These are phyloP conservation scores for Zelleria hepariella DNA, from an alignment of 2,888 invertebrate genomes.

Conservation along the genomic window DNA sequence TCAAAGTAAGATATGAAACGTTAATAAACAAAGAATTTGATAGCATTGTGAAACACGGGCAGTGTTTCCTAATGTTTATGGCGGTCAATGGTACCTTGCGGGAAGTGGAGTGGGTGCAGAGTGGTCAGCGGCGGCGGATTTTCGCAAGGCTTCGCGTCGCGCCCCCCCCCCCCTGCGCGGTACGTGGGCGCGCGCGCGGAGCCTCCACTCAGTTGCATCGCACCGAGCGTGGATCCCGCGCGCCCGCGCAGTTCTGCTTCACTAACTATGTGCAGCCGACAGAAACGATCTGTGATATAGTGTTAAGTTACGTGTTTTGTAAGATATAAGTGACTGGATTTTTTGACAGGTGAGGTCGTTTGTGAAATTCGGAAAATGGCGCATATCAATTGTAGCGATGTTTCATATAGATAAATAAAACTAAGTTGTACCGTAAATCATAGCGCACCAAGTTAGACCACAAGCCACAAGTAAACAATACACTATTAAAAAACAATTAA, in stretches of 20 bases:
- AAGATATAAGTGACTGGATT: conserved; percentile 16
- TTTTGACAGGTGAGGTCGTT: conserved; percentile 33
- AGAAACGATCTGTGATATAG: conserved; percentile 64
- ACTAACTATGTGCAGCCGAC: conserved; percentile 47
- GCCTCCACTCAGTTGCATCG: conserved; percentile 37
- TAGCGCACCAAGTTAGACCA: neutral
- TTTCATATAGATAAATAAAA: neutral
- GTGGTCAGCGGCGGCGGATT: conserved; percentile 32
- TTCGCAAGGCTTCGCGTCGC: conserved; percentile 50
- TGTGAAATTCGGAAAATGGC: neutral
- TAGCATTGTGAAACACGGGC: conserved; percentile 7
- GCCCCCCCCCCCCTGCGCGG: conserved; percentile 17
- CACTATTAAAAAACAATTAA: too few relatives aligned
- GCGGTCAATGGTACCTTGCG: conserved; percentile 8
- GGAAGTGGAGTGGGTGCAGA: conserved; percentile 16
- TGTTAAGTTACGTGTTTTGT: conserved; percentile 48
- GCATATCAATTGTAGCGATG: neutral
- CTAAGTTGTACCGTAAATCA: neutral
- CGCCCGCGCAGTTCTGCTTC: conserved; percentile 28
- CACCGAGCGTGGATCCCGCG: conserved; percentile 37
- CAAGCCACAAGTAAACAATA: neutral
- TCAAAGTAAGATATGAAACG: neutral
- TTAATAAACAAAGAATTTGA: neutral
- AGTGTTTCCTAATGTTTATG: conserved; percentile 3
- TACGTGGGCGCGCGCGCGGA: conserved; percentile 45